phyloP scores from a whole-genome alignment of 2,113 vertebrate genomes.

The Tragelaphus imberbis region DNA sequence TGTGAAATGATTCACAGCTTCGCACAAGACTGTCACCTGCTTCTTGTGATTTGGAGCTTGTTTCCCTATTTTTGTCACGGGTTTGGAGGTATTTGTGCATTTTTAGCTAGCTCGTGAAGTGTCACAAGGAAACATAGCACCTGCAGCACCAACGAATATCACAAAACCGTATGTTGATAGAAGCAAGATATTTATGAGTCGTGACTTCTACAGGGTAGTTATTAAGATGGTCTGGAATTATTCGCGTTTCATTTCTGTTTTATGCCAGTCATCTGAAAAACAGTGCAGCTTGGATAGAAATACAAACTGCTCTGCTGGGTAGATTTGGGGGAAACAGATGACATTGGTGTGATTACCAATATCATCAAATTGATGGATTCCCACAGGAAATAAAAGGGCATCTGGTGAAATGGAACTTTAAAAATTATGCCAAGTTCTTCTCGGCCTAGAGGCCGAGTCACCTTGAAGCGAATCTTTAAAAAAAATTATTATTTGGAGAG shows the following conservation, averaged over 20 bases:
- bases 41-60: background rate
- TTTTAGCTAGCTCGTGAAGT: slow-evolving; percentile 10
- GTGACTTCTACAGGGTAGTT: slow-evolving; percentile 23
- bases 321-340: background rate
- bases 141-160: background rate
- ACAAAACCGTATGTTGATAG: background rate
- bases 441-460: background rate
- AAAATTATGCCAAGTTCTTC: background rate
- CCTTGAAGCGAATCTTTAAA: background rate
- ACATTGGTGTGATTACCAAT: background rate
- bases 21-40: background rate
- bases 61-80: background rate
- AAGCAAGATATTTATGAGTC: slow-evolving; percentile 35
- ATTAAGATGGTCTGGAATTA: slow-evolving; percentile 1
- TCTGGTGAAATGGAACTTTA: background rate
- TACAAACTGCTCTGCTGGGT: background rate
- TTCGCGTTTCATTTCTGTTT: slow-evolving; percentile 8
- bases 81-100: background rate
- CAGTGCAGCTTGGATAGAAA: background rate
- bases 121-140: background rate
- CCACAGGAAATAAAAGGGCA: background rate
- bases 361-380: background rate
- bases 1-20: background rate
- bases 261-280: background rate
- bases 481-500: background rate